phyloP scores from a whole-genome alignment of 2,797 vertebrate genomes.

The Anguilla obscura region DNA sequence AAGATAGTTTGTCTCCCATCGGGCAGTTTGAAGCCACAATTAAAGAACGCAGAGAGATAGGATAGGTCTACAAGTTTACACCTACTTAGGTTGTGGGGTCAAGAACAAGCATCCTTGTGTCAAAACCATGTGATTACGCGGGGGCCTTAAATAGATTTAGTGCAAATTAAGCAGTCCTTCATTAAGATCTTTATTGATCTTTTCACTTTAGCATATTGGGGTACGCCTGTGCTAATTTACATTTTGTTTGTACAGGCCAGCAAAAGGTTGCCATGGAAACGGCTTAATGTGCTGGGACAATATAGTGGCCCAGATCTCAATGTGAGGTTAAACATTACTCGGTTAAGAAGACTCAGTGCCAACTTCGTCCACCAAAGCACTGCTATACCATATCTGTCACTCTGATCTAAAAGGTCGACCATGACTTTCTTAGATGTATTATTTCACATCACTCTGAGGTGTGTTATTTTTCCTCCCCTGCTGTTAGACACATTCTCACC shows the following conservation, averaged over 20 bases:
- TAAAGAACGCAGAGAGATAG: slow-evolving; percentile 39
- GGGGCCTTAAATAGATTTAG: not conserved
- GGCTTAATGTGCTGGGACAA: not conserved
- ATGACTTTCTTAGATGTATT: not conserved
- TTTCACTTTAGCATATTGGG: not conserved
- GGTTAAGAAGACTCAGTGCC: not conserved
- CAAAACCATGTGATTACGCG: not conserved
- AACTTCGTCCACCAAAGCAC: not conserved
- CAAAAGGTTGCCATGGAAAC: not conserved
- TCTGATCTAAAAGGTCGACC: not conserved
- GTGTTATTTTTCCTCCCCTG: not conserved
- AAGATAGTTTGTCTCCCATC: slow-evolving; percentile 41
- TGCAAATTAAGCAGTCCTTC: not conserved
- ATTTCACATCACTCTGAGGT: not conserved
- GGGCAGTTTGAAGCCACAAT: slow-evolving; percentile 37
- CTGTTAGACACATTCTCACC: not conserved
- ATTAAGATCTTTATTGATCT: not conserved
- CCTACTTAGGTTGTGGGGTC: not conserved
- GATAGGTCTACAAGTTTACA: not conserved
- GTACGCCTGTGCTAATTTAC: not conserved
- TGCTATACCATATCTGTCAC: not conserved
- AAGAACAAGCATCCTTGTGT: slow-evolving; percentile 11
- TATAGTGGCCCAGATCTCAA: not conserved
- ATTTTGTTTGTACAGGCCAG: not conserved
- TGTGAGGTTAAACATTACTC: slow-evolving; percentile 16